Conservation (phyloP, 2,888 invertebrate genomes). For the Heliconius ismenius region DNA sequence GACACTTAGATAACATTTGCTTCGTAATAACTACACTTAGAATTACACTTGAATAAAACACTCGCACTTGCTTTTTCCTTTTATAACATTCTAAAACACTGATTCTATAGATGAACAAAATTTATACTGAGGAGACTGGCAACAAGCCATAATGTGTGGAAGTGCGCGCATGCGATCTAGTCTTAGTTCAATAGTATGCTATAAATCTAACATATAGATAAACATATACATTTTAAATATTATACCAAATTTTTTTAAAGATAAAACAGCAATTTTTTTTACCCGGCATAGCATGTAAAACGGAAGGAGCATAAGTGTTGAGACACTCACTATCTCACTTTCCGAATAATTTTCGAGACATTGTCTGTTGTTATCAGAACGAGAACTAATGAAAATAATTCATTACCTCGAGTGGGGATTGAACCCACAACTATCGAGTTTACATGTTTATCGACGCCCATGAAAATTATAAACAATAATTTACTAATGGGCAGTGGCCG, state of each 20-base stretch:
- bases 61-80: not conserved
- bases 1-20: not conserved
- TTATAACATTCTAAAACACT: not conserved
- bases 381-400: no score
- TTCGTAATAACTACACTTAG: not conserved
- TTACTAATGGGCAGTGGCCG: no score
- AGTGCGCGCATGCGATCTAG: constrained; percentile 19
- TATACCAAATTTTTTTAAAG: not conserved
- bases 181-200: not conserved
- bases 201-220: not conserved
- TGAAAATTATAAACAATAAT: no score
- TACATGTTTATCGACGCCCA: no score
- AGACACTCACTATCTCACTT: no score
- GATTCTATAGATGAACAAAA: not conserved
- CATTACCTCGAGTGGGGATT: no score
- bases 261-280: no score
- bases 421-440: no score
- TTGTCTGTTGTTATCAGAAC: no score
- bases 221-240: not conserved
- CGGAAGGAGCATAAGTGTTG: no score
- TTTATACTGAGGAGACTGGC: constrained; percentile 12
- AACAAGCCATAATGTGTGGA: constrained; percentile 5
- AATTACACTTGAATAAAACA: not conserved
- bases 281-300: no score
- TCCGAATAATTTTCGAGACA: no score